Evolutionary conservation across 2,797 vertebrate genomes (phyloP).

Genomic region (Phrynocephalus vlangalii): DNA sequence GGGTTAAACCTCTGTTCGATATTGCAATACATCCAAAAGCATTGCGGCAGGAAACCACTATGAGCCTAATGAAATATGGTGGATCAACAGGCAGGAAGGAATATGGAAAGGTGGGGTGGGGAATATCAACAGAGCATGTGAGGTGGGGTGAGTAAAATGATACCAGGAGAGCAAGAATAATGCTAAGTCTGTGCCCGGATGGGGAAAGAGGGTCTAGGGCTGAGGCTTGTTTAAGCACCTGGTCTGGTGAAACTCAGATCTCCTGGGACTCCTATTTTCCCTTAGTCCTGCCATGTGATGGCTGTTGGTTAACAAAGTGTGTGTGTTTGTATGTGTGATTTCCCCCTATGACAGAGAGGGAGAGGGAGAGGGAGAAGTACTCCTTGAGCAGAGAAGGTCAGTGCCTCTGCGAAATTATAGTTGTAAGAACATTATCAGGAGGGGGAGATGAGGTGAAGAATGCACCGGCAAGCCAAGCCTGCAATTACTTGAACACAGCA

Average conservation of each 20-base stretch:
- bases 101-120: not conserved
- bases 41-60: conserved; percentile 5
- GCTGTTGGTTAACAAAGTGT: conserved; percentile 49
- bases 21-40: not conserved
- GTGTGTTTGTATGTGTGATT: not conserved
- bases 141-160: not conserved
- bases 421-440: conserved; percentile 57
- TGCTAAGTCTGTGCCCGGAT: too few relatives aligned
- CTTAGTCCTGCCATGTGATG: not conserved
- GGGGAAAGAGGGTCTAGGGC: not conserved
- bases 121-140: not conserved
- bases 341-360: not conserved
- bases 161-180: too few relatives aligned
- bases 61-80: not conserved
- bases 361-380: not conserved
- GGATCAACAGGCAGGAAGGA: conserved; percentile 5
- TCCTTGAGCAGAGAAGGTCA: conserved; percentile 56
- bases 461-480: conserved; percentile 64
- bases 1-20: not conserved
- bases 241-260: not conserved
- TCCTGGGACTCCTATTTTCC: not conserved
- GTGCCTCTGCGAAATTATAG: conserved; percentile 63
- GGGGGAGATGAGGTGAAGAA: conserved; percentile 12
- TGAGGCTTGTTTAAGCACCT: not conserved
- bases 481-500: conserved; percentile 79